Conservation (phyloP, 2,797 vertebrate genomes). For the Phaenicophaeus curvirostris region DNA sequence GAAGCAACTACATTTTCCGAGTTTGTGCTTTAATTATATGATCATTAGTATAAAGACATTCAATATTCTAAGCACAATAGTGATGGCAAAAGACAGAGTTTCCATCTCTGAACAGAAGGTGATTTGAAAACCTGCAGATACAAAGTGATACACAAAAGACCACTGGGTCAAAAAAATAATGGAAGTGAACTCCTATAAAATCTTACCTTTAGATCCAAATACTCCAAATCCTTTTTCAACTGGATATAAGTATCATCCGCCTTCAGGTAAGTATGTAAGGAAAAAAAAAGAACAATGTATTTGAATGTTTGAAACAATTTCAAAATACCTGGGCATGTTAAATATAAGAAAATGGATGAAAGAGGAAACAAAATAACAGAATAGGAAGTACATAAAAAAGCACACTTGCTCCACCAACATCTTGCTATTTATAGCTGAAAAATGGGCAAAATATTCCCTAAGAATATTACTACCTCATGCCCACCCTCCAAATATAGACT, state of each 20-base stretch:
- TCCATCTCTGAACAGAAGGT: background rate
- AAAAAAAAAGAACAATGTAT: background rate
- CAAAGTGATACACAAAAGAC: background rate
- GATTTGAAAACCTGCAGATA: background rate
- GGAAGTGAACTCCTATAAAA: background rate
- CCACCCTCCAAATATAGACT: background rate
- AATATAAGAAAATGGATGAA: background rate
- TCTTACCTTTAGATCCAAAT: slow-evolving; percentile 97
- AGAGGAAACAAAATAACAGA: slow-evolving; percentile 28
- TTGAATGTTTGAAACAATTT: background rate
- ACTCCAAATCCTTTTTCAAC: slow-evolving; percentile 99
- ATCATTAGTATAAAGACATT: background rate
- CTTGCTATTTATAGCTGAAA: slow-evolving; percentile 17
- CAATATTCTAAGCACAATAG: background rate
- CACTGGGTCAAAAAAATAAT: background rate
- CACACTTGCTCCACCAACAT: slow-evolving; percentile 21
- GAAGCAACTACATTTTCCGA: background rate
- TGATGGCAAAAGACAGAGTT: background rate
- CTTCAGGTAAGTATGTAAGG: slow-evolving; percentile 75
- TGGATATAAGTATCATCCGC: slow-evolving; percentile 98
- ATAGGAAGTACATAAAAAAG: slow-evolving; percentile 12
- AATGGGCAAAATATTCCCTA: slow-evolving; percentile 18
- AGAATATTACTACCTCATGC: background rate
- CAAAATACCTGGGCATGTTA: background rate
- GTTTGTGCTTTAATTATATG: background rate